These are phyloP conservation scores for Cygnus atratus DNA, from an alignment of 2,113 vertebrate genomes.

Conservation along the genomic window DNA sequence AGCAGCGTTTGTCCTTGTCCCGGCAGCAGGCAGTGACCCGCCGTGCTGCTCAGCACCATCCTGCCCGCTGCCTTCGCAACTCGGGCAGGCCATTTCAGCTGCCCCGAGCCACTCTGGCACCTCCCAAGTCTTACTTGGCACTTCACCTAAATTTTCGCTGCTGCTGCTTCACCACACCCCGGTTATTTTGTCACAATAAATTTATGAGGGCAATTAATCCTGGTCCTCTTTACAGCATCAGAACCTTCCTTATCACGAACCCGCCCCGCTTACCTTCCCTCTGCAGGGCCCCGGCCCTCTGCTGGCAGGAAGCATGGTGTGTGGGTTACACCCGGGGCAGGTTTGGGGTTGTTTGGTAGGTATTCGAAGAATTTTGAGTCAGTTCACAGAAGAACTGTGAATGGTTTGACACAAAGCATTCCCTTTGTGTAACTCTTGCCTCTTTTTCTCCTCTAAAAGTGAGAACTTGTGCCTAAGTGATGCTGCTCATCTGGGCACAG, in stretches of 20 bases:
- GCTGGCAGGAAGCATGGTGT: rapidly evolving
- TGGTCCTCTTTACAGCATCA: not conserved
- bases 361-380: not conserved
- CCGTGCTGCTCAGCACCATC: not conserved
- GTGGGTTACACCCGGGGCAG: not conserved
- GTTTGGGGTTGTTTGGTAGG: not conserved
- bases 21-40: not conserved
- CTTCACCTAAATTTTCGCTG: not conserved
- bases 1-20: not conserved
- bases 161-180: not conserved
- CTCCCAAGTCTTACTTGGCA: not conserved
- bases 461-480: not conserved
- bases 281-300: not conserved
- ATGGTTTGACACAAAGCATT: rapidly evolving
- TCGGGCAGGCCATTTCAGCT: not conserved
- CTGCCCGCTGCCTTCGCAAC: not conserved
- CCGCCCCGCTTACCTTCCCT: not conserved
- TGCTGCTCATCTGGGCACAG: not conserved
- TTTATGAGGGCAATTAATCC: not conserved
- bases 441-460: not conserved
- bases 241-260: not conserved
- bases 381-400: not conserved
- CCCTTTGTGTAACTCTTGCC: not conserved
- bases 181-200: not conserved
- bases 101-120: not conserved